Evolutionary conservation across 2,113 vertebrate species (phyloP), one percentile per base, ranked within the genome.

Genomic region (Nothoprocta pentlandii): DNA sequence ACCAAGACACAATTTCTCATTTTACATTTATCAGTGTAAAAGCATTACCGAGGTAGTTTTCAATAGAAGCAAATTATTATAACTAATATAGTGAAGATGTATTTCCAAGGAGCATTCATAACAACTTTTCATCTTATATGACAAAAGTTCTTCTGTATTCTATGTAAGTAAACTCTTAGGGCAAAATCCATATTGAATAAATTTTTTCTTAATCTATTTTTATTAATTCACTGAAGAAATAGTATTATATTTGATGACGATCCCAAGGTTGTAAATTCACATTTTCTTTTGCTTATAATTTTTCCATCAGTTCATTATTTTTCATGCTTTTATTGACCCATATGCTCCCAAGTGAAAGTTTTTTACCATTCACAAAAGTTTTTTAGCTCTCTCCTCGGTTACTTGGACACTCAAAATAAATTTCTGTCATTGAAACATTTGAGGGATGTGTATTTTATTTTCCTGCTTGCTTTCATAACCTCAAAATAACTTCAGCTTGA

Each of bases 391-490:
- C 39, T 90, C 47, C n/a, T 66, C 56, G 69, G 15, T 84, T 73
- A 44, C 53, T 84, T 88, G 74, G 56, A 90, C 30, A 44, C 30
- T 58, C 20, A 92, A 71, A 26, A 75, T 59, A 71, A 83, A 56
- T 70, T 85, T 47, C 56, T 44, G 32, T 34, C 14, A 39, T 59
- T 63, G 86, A 89, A 92, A 63, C 15, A 30, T 73, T 80, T 83
- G 22, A 41, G 4, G 25, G 14, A 61, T 86, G 5, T 71, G 13
- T 70, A n/a, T 87, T 91, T 94, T 80, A 39, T 87, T 91, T 93
- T 89, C 59, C 20, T 91, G 34, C 67, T 88, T 89, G 42, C 64
- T 84, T 84, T 80, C 34, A 75, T 88, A 90, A 80, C 69, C 85
- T 32, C 26, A 86, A 64, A 95, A 91, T 88, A 4, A 59, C 64